Evolutionary conservation across 2,797 vertebrate genomes (phyloP).

Genomic region (Pangasius mekongensis): DNA sequence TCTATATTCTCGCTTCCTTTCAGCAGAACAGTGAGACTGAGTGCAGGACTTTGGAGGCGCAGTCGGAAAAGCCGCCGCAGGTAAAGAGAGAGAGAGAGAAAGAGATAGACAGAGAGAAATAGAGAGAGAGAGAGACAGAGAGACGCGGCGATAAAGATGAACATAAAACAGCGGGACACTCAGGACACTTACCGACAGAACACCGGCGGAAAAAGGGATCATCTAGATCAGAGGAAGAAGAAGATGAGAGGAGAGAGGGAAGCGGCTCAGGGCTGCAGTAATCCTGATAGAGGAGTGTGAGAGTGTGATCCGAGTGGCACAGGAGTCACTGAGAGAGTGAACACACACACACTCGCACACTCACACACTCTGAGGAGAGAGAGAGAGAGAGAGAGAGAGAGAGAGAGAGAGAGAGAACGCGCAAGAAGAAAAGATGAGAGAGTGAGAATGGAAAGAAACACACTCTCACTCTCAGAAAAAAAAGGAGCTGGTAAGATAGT

Average conservation of each 20-base stretch:
- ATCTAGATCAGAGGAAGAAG: conserved; percentile 29
- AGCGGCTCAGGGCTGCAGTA: conserved; percentile 31
- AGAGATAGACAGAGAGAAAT: not conserved
- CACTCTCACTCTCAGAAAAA: not conserved
- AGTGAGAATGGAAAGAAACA: not conserved
- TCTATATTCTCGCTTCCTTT: not conserved
- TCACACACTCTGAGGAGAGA: not conserved
- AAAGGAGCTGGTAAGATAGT: too few relatives aligned
- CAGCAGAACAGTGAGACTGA: not conserved
- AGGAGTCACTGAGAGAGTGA: conserved; percentile 25
- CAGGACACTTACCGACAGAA: conserved; percentile 26
- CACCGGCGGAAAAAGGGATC: conserved; percentile 12
- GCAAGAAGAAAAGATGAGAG: not conserved
- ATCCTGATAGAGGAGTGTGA: conserved; percentile 29
- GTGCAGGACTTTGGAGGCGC: not conserved
- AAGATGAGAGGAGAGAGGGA: conserved; percentile 10
- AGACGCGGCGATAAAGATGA: not conserved
- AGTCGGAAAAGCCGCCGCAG: conserved; percentile 20
- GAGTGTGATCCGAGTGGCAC: conserved; percentile 27
- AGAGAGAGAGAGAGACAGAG: not conserved
- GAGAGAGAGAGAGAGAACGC: conserved; percentile 9
- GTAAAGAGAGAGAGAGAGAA: not conserved
- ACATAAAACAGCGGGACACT: not conserved
- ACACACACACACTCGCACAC: not conserved
- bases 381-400: conserved; percentile 13